Base-by-base conservation (phyloP, 2,888 invertebrate genomes). In the Acronicta psi region DNA sequence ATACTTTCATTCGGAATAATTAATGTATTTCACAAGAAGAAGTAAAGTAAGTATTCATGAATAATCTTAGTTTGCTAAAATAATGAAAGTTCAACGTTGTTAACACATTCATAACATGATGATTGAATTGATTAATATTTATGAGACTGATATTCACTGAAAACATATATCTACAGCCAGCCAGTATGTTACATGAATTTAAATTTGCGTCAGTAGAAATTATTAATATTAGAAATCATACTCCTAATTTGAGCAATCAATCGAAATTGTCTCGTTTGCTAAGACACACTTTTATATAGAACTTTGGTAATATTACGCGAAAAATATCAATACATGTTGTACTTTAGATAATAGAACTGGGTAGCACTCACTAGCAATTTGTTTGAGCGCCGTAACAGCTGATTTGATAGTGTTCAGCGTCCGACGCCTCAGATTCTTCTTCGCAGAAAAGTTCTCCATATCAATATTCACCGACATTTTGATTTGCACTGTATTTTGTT, bases 321-420 rank as follows among this genome's bases (percentile, higher is more conserved):
- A 61, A 69, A 65, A 57, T 53, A 57, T 40, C 44, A 42, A 53
- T 59, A 64, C 49, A 16, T 47, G 53, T 40, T 62, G 47, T 49
- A 41, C 42, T 50, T 40, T 44, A 65, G 57, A 67, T 63, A 69
- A 67, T 50, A 73, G 69, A 74, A 81, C 79, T 59, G 69, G 70
- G 78, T 73, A 81, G 65, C 77, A 92, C 93, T 93, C 85, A 93
- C 93, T 92, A 60, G 93, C 88, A 77, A 94, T 91, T 86, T 94
- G 94, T 80, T 87, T 90, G 69, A 93, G 85, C 71, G 92, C 93
- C 65, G 90, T 89, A 80, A 93, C 89, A 59, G 93, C 92, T 16
- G 91, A 89, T 77, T 91, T 92, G 72, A 94, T 82, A 53, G 94
- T 94, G 78, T 90, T 94, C 77, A 92, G 77, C 14, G 92, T 92